These are phyloP conservation scores for Acanthacorydalis orientalis DNA, from an alignment of 2,888 invertebrate species.

Conservation along the genomic window DNA sequence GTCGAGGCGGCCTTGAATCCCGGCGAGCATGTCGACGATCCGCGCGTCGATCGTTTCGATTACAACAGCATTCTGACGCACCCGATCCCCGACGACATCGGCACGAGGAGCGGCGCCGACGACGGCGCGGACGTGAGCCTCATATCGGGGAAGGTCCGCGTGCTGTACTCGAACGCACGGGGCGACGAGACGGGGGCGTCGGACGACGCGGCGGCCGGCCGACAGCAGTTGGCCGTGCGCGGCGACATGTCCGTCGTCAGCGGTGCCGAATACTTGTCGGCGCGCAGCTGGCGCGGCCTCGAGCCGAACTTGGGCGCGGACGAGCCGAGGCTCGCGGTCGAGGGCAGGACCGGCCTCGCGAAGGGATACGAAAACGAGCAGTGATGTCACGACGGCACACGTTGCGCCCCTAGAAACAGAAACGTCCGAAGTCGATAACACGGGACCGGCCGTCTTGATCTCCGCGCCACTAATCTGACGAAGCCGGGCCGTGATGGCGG, in stretches of 20 bases:
- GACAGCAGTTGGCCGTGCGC: slow-evolving; percentile 21
- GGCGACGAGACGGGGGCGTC: slow-evolving; percentile 22
- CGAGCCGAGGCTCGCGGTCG: slow-evolving; percentile 44
- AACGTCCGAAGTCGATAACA: too few species aligned
- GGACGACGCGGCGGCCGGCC: slow-evolving; percentile 15
- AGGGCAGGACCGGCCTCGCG: slow-evolving; percentile 65
- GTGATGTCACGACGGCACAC: too few species aligned
- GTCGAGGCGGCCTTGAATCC: slow-evolving; percentile 68
- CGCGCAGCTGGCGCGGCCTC: slow-evolving; percentile 71
- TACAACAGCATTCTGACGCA: slow-evolving; percentile 58
- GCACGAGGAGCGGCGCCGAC: slow-evolving; percentile 18
- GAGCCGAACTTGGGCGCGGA: slow-evolving; percentile 65
- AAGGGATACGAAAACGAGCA: slow-evolving; percentile 44
- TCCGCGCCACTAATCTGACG: too few species aligned
- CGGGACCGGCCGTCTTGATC: too few species aligned
- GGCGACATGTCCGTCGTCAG: slow-evolving; percentile 29
- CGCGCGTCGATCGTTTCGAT: slow-evolving; percentile 37
- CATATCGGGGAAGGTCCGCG: slow-evolving; percentile 52
- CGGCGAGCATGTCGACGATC: slow-evolving; percentile 20
- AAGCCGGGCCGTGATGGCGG: too few species aligned
- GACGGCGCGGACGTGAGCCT: slow-evolving; percentile 46
- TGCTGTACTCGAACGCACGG: slow-evolving; percentile 15
- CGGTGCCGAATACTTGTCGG: slow-evolving; percentile 44
- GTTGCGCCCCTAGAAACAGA: too few species aligned
- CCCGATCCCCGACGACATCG: slow-evolving; percentile 22